phyloP scores from a whole-genome alignment of 1,140 invertebrate species.

The Drosophila azteca region DNA sequence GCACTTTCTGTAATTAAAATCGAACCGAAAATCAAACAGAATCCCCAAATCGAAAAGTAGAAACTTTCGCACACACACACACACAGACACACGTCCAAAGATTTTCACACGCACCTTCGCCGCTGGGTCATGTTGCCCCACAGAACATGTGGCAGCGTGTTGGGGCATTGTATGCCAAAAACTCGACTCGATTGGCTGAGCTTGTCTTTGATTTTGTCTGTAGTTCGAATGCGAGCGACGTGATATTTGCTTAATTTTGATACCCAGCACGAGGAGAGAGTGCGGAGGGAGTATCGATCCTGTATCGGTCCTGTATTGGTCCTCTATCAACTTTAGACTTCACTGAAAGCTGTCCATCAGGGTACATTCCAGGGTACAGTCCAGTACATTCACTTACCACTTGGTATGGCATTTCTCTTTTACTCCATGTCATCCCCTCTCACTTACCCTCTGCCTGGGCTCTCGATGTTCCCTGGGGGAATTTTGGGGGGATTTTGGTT shows the following conservation, averaged over 20 bases:
- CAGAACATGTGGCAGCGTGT: constrained; percentile 43
- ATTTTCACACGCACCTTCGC: constrained; percentile 7
- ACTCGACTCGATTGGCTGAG: not conserved
- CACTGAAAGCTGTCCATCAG: too few relatives aligned
- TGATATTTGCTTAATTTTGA: constrained; percentile 78
- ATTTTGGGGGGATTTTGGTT: constrained; percentile 31
- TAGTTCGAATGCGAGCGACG: constrained; percentile 56
- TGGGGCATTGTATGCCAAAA: constrained; percentile 16
- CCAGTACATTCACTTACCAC: not conserved
- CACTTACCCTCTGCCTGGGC: not conserved
- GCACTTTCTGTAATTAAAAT: constrained; percentile 43
- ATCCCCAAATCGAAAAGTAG: not conserved
- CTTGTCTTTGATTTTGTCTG: constrained; percentile 47
- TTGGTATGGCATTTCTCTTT: too few relatives aligned
- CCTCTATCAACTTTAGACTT: too few relatives aligned
- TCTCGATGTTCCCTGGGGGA: constrained; percentile 14
- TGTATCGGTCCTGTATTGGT: too few relatives aligned
- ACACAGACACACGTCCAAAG: not conserved
- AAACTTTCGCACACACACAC: not conserved
- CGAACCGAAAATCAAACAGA: constrained; percentile 25
- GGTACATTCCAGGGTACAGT: too few relatives aligned
- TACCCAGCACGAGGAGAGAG: too few relatives aligned
- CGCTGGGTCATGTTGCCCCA: constrained; percentile 13
- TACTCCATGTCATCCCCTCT: not conserved
- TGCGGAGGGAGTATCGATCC: too few relatives aligned